phyloP scores from a whole-genome alignment of 2,797 vertebrate genomes.

The Manis pentadactyla region DNA sequence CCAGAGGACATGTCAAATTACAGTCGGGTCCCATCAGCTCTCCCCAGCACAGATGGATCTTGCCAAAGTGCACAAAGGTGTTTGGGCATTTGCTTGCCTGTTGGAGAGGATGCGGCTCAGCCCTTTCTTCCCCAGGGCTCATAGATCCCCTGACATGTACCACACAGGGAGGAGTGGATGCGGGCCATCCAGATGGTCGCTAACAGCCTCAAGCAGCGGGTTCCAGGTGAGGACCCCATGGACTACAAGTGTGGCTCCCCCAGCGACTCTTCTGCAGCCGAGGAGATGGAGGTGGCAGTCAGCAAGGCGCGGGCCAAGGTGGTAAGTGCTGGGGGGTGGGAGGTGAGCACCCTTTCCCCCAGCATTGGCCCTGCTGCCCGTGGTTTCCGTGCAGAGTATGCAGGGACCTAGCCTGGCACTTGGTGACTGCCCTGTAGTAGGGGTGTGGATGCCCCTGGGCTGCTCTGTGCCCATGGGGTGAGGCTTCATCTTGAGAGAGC shows the following conservation, averaged over 20 bases:
- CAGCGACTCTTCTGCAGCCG: constrained; percentile 88
- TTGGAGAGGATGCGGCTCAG: neutral
- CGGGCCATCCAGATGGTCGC: constrained; percentile 95
- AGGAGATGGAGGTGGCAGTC: constrained; percentile 94
- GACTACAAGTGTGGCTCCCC: constrained; percentile 94
- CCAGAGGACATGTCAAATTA: neutral
- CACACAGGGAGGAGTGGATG: constrained; percentile 95
- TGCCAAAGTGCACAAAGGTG: neutral
- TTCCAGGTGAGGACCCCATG: constrained; percentile 91
- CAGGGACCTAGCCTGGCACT: too few relatives aligned
- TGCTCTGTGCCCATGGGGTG: neutral
- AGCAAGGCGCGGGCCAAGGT: constrained; percentile 94
- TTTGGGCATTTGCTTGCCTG: neutral
- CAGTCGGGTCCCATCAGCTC: neutral
- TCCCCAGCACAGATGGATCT: neutral
- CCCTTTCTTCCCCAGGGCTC: neutral
- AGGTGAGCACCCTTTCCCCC: too few relatives aligned
- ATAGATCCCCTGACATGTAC: neutral
- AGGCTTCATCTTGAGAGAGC: neutral
- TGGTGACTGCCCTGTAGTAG: neutral
- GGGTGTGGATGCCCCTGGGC: neutral
- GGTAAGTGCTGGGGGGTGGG: constrained; percentile 84
- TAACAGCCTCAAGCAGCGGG: constrained; percentile 94
- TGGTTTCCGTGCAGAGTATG: neutral
- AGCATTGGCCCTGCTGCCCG: rapidly evolving